Percentiles rank a stretch among this genome's conserved stretches.
Evolutionary conservation across 2,113 vertebrate genomes (phyloP).

Genomic region (Ochotona curzoniae): DNA sequence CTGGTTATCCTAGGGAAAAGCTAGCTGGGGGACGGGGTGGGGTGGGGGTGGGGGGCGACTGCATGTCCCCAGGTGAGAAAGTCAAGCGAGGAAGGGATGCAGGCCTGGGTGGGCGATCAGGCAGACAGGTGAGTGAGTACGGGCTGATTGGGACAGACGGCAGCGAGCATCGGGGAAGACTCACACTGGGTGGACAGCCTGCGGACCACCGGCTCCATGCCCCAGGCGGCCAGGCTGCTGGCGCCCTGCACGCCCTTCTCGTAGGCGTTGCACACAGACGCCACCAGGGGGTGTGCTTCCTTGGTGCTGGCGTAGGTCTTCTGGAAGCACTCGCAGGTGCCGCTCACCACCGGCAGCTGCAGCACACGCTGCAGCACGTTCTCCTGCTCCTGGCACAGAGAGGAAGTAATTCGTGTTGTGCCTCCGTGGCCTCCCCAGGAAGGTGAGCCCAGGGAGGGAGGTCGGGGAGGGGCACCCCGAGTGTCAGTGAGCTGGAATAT

Average conservation of each 20-base stretch:
- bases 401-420: rapidly evolving
- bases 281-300: conserved; percentile 86
- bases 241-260: conserved; percentile 86
- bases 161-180: conserved; percentile 38
- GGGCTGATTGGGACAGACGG: neutral
- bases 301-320: conserved; percentile 87
- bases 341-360: conserved; percentile 87
- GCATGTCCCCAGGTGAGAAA: neutral
- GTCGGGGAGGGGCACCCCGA: neutral
- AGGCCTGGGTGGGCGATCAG: neutral
- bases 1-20: neutral
- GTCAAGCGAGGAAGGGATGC: no score
- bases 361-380: conserved; percentile 87
- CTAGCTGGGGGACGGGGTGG: neutral
- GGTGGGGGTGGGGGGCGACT: neutral
- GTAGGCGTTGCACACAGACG: conserved; percentile 85
- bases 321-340: conserved; percentile 85
- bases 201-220: conserved; percentile 87
- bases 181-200: conserved; percentile 89
- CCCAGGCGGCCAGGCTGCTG: conserved; percentile 84
- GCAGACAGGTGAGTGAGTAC: neutral
- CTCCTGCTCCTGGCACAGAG: conserved; percentile 64
- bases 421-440: rapidly evolving
- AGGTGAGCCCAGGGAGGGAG: neutral
- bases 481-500: neutral